Percentiles rank a stretch among this genome's conserved stretches.
These are phyloP conservation scores for Champsocephalus gunnari DNA, from an alignment of 2,797 vertebrate genomes.

Conservation along the genomic window DNA sequence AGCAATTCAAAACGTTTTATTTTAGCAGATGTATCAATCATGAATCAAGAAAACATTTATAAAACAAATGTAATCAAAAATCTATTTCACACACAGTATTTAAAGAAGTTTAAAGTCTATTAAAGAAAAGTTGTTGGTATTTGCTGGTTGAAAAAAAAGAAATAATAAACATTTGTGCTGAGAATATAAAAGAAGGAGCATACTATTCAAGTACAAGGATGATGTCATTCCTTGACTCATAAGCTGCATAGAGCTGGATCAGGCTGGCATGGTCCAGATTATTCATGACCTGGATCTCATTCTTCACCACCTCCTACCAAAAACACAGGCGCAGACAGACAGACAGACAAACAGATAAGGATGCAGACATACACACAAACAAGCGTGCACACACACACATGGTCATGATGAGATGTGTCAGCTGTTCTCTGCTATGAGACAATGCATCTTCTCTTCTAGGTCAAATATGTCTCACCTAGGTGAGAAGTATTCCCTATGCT, in stretches of 20 bases:
- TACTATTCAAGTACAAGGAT: constrained; percentile 98
- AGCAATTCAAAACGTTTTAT: background rate
- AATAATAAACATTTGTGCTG: constrained; percentile 28
- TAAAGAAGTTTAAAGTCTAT: constrained; percentile 1
- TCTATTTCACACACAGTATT: background rate
- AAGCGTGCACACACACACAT: constrained; percentile 21
- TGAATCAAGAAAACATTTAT: background rate
- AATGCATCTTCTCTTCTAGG: constrained; percentile 73
- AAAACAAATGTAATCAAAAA: background rate
- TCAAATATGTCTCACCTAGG: constrained; percentile 78
- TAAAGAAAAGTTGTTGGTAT: background rate
- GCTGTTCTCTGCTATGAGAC: constrained; percentile 72
- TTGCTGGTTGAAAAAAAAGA: constrained; percentile 10
- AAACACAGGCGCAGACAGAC: constrained; percentile 57
- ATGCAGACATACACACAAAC: constrained; percentile 34
- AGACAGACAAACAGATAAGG: constrained; percentile 37
- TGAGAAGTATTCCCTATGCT: constrained; percentile 63
- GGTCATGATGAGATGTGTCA: constrained; percentile 70
- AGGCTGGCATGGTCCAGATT: constrained; percentile 95
- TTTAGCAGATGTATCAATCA: background rate
- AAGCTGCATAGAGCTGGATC: constrained; percentile 97
- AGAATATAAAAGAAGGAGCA: constrained; percentile 69
- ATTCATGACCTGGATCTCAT: constrained; percentile 98
- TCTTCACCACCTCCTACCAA: constrained; percentile 94
- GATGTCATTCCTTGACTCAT: constrained; percentile 95